Base-by-base conservation (phyloP, 2,113 vertebrate genomes). In the Manacus vitellinus region DNA sequence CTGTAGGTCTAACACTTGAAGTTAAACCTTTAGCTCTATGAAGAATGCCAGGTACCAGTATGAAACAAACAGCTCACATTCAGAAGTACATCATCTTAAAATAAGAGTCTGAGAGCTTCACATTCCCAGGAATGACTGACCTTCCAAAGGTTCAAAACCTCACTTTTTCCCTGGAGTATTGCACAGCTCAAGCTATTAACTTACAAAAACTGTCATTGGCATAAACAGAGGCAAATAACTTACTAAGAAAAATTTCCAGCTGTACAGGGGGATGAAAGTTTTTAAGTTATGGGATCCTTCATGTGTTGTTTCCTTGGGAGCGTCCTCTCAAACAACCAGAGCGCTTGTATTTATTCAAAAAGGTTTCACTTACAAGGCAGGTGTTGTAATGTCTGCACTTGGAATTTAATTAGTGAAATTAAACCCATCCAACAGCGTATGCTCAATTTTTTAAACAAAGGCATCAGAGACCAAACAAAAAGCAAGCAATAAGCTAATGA, bases 401-500 rank as follows among this genome's bases (percentile, higher is more conserved):
- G 2, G 39, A 81, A 89, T 37, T 85, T 81, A 82, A 95, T 86
- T 63, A 92, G 84, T 47, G 23, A 94, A 93, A 96, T 92, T 51
- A 95, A 96, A 95, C 21, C 23, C 14, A 37, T 72, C 47, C 56
- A 92, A 62, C 62, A 84, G 37, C 41, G 65, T 43, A 33, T 21
- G 23, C 23, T 71, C 3, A 0, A 35, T 67, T 94, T 96, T 89
- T 94, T 54, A 78, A 83, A 88, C 41, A 76, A 88, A 94, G 30
- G 41, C 68, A 73, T 58, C 75, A 85, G 61, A 86, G 80, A 92
- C 54, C 56, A 89, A 91, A 95, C 37, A 71, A 71, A 92, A 87
- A 72, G 66, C 88, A 94, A 92, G 49, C n/a, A 91, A 91, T 68
- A 89, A 94, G 77, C 68, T 94, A 94, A 95, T 94, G 94, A 95